phyloP scores from a whole-genome alignment of 2,113 vertebrate species.

The Rhynchopsitta pachyrhyncha region DNA sequence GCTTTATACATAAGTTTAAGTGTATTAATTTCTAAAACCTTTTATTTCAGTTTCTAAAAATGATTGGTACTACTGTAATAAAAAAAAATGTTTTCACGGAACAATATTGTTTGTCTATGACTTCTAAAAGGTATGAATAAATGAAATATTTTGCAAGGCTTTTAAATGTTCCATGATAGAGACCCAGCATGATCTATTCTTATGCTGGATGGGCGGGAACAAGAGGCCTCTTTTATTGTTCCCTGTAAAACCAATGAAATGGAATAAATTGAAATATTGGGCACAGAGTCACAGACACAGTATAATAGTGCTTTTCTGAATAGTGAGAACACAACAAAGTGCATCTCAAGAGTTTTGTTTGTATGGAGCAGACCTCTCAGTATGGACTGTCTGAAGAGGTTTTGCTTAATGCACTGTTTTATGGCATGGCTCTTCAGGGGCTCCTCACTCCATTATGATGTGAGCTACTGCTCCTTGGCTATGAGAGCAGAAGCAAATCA shows the following conservation, averaged over 20 bases:
- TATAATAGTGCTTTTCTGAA: conserved; percentile 47
- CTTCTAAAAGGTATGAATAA: neutral
- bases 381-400: conserved; percentile 51
- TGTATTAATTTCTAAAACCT: neutral
- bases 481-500: conserved; percentile 31
- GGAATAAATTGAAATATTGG: conserved; percentile 63
- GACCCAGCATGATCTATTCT: conserved; percentile 4
- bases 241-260: conserved; percentile 52
- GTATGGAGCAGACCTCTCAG: conserved; percentile 42
- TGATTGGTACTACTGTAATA: neutral
- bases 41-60: neutral
- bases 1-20: neutral
- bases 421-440: conserved; percentile 54
- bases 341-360: conserved; percentile 70
- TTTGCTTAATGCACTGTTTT: conserved; percentile 68
- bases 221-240: conserved; percentile 46
- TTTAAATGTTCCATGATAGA: neutral
- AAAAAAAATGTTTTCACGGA: neutral
- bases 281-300: conserved; percentile 37
- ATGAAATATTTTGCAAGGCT: neutral
- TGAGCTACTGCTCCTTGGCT: neutral
- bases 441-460: conserved; percentile 21
- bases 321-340: conserved; percentile 55
- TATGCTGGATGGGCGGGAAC: conserved; percentile 32
- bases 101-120: neutral